A percentile compares a stretch with the other conserved stretches of the same genome.
Conservation (phyloP, 23 tunicate species). For the Styela clava region DNA sequence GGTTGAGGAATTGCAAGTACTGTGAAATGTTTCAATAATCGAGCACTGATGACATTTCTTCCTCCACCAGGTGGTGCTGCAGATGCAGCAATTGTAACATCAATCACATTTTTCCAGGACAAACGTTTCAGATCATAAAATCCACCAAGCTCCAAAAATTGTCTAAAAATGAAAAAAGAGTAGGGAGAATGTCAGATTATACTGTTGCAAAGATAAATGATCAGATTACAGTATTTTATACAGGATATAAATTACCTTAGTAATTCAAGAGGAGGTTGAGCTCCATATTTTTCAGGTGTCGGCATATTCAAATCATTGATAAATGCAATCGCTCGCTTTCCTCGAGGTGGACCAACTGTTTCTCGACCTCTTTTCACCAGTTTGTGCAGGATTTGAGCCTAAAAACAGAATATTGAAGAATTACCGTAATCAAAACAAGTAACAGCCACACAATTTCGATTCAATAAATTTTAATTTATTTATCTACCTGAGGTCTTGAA, state of each 20-base stretch:
- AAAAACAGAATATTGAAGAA: neutral
- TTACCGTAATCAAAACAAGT: neutral
- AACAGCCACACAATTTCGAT: neutral
- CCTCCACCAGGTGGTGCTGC: conserved; percentile 98
- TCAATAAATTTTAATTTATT: neutral
- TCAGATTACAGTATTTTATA: neutral
- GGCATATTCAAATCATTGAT: conserved; percentile 95
- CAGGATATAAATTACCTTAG: conserved; percentile 41
- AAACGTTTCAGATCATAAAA: conserved; percentile 76
- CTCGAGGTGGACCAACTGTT: conserved; percentile 66
- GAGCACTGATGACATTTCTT: conserved; percentile 61
- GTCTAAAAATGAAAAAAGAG: conserved; percentile 41
- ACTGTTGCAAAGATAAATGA: too few relatives aligned
- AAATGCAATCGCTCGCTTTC: conserved; percentile 72
- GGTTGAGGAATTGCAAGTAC: conserved; percentile 89
- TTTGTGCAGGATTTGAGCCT: conserved; percentile 76
- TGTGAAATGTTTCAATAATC: conserved; percentile 78
- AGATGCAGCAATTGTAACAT: conserved; percentile 87
- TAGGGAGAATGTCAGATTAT: too few relatives aligned
- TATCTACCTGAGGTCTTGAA: conserved; percentile 55
- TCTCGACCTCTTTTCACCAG: conserved; percentile 72
- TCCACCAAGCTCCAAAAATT: conserved; percentile 87
- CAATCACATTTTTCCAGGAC: conserved; percentile 62
- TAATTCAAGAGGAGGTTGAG: conserved; percentile 92
- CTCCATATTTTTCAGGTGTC: conserved; percentile 81